Evolutionary conservation across 1,140 invertebrate species (phyloP).

Genomic region (Melipona quadrifasciata): DNA sequence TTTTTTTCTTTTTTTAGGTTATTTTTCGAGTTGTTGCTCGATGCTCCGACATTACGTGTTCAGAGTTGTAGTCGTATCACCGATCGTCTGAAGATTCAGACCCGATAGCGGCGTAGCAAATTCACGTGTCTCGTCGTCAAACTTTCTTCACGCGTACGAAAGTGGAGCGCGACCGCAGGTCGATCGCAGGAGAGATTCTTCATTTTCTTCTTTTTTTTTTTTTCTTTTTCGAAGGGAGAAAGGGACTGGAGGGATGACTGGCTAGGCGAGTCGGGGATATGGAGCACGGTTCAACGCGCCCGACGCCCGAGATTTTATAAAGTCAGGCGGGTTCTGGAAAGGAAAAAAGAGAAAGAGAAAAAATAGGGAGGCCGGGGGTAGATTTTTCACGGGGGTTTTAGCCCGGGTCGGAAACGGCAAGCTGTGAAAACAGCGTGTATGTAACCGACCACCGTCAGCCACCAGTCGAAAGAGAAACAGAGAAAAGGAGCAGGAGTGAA

Average conservation of each 20-base stretch:
- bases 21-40: background rate
- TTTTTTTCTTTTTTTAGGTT: background rate
- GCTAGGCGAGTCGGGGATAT: conserved; percentile 2
- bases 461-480: conserved; percentile 47
- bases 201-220: conserved; percentile 6
- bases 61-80: too few species aligned
- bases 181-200: conserved; percentile 9
- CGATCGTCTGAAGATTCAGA: background rate
- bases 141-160: background rate
- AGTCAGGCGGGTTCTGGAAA: conserved; percentile 59
- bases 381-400: conserved; percentile 60
- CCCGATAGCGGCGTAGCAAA: background rate
- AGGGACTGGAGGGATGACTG: background rate
- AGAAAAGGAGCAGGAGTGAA: conserved; percentile 23
- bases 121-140: background rate
- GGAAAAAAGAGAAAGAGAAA: background rate
- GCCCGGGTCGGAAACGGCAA: conserved; percentile 66
- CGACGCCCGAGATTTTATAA: conserved; percentile 62
- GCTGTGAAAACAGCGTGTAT: conserved; percentile 78
- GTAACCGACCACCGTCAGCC: conserved; percentile 50
- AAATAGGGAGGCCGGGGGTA: conserved; percentile 30
- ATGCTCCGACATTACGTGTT: too few species aligned
- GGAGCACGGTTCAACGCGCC: conserved; percentile 73
- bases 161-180: background rate
- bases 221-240: background rate